Evolutionary conservation across 2,888 invertebrate genomes (phyloP), one percentile per base, ranked within the genome.

Genomic region (Catocala fraxini): DNA sequence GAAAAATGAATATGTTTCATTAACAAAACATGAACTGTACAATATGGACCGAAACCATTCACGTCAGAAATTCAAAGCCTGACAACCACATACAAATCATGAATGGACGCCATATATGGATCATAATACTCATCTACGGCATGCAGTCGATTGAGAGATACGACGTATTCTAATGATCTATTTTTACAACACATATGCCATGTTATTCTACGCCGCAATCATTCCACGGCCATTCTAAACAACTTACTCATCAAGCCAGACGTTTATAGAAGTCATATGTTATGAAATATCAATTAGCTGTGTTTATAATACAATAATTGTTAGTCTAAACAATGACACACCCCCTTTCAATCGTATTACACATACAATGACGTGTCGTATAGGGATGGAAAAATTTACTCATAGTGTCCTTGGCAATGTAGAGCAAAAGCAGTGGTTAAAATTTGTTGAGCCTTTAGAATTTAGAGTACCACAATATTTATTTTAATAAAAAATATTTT

Each of bases 271-370:
- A 78, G 68, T 66, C 59, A 66, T 48, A 58, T 70, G 68, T 79
- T 76, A 73, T 78, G 74, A 79, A 79, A 79, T 77, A 64, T 70
- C 70, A 68, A 76, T 74, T 75, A 71, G 61, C 57, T 56, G 58
- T 59, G 63, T 63, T 62, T 65, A 65, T 70, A 73, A 71, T 61
- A 80, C 75, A 75, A 76, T 71, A 75, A 62, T 59, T 59, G 48
- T 69, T 75, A 76, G 78, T 70, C 77, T 77, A 81, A 83, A 80
- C 81, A 87, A 80, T 88, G 87, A 88, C 88, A 90, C 89, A 84
- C 89, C 88, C 87, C 82, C 71, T 63, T 68, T 49, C 62, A 61
- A 76, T 64, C 49, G 63, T 65, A 79, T 82, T 77, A 76, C 73
- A 74, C 69, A 70, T 42, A 49, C 39, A 52, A 68, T 82, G 77